Conservation (phyloP, 1,140 invertebrate species). For the Drosophila insularis region DNA sequence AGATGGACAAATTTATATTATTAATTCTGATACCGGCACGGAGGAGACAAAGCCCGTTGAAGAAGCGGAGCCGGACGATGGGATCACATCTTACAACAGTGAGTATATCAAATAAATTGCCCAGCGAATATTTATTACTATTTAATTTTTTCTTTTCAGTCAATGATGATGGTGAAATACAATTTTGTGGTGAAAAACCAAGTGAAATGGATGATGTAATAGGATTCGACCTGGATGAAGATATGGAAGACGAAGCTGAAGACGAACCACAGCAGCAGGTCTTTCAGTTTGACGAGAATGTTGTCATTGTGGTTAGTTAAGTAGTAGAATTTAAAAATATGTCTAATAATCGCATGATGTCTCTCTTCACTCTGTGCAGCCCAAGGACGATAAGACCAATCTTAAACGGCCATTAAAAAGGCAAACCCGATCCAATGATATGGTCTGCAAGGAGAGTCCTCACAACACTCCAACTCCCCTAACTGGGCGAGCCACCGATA, state of each 20-base stretch:
- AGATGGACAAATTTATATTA: constrained; percentile 62
- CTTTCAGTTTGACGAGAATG: constrained; percentile 52
- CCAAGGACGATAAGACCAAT: constrained; percentile 35
- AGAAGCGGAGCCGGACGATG: constrained; percentile 45
- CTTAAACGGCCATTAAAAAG: constrained; percentile 8
- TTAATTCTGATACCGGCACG: constrained; percentile 34
- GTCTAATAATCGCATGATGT: background rate
- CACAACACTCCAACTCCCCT: background rate
- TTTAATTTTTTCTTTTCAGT: constrained; percentile 35
- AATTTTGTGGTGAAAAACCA: constrained; percentile 59
- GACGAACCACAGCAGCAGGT: constrained; percentile 52
- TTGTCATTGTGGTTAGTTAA: constrained; percentile 57
- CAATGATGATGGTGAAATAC: constrained; percentile 71
- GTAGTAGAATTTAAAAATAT: background rate
- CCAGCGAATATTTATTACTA: background rate
- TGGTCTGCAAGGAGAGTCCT: constrained; percentile 42
- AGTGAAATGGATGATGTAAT: constrained; percentile 49
- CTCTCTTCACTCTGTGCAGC: constrained; percentile 13
- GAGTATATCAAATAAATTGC: constrained; percentile 13
- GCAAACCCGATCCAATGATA: constrained; percentile 25
- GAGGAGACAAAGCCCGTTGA: constrained; percentile 30
- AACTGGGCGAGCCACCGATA: constrained; percentile 56
- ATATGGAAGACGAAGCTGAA: constrained; percentile 16
- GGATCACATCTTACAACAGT: constrained; percentile 72
- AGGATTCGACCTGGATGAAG: constrained; percentile 74